These are phyloP conservation scores for Bombus haemorrhoidalis DNA, from an alignment of 1,140 invertebrate species.

Conservation along the genomic window DNA sequence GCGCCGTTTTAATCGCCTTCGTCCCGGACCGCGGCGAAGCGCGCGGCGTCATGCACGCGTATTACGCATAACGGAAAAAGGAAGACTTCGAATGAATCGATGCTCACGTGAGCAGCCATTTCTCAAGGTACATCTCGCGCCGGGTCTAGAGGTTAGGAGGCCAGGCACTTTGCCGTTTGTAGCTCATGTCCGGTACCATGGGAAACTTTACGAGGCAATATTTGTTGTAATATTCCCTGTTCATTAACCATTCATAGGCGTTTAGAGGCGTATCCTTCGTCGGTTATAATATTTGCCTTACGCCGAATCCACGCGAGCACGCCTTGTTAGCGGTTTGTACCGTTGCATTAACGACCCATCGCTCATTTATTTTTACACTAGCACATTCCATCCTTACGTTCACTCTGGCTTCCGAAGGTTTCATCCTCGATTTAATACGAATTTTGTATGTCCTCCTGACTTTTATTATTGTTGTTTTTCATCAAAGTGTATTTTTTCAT, in stretches of 20 bases:
- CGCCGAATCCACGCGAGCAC: background rate
- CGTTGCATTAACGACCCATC: constrained; percentile 17
- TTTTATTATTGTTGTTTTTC: background rate
- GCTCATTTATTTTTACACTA: constrained; percentile 28
- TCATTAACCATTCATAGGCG: background rate
- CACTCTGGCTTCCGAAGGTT: background rate
- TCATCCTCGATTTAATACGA: background rate
- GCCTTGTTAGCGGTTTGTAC: constrained; percentile 12
- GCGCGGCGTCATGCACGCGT: constrained; percentile 15
- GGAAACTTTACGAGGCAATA: constrained; percentile 47
- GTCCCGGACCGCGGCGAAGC: background rate
- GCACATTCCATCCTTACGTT: constrained; percentile 1
- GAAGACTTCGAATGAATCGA: constrained; percentile 40
- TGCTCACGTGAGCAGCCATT: constrained; percentile 51
- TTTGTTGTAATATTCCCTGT: background rate
- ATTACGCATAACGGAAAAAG: constrained; percentile 64
- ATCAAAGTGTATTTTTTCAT: no score
- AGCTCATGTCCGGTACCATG: constrained; percentile 51
- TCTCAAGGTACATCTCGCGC: constrained; percentile 23
- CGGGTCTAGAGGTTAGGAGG: constrained; percentile 64
- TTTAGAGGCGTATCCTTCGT: no score
- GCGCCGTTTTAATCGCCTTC: constrained; percentile 58
- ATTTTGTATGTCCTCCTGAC: background rate
- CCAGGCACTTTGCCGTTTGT: constrained; percentile 51
- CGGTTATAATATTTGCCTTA: constrained; percentile 5